A percentile compares a stretch with the other conserved stretches of the same genome.
Evolutionary conservation across 2,888 invertebrate genomes (phyloP).

Genomic region (Cerastis rubricosa): DNA sequence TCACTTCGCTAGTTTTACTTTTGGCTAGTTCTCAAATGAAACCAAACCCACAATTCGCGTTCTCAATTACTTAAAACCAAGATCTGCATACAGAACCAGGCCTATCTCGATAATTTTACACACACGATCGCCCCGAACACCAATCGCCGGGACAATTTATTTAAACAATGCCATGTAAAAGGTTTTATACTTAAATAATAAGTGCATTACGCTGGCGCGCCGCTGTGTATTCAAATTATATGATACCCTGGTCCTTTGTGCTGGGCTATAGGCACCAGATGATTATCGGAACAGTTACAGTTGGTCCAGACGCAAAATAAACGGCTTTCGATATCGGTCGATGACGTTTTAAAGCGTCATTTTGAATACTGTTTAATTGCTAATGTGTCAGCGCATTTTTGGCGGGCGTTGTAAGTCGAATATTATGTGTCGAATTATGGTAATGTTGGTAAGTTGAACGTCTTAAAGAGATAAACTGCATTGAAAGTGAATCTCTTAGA

Average conservation of each 20-base stretch:
- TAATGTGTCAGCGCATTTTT: conserved; percentile 12
- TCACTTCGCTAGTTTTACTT: not conserved
- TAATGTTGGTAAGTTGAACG: not conserved
- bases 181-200: conserved; percentile 65
- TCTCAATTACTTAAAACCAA: conserved; percentile 34
- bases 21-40: not conserved
- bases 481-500: too few species aligned
- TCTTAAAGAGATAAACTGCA: not conserved
- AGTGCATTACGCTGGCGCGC: conserved; percentile 58
- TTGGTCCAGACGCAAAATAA: conserved; percentile 39
- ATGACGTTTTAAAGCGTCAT: conserved; percentile 47
- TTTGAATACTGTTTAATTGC: conserved; percentile 45
- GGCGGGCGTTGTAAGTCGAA: not conserved
- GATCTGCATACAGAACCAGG: conserved; percentile 15
- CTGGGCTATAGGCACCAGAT: conserved; percentile 39
- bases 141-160: conserved; percentile 57
- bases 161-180: conserved; percentile 60
- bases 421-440: not conserved
- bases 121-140: conserved; percentile 47
- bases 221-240: conserved; percentile 67
- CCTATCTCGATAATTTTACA: conserved; percentile 43
- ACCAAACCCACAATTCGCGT: conserved; percentile 1
- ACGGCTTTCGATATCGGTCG: conserved; percentile 29
- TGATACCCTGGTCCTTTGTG: conserved; percentile 56
- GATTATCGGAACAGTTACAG: conserved; percentile 50